Conservation (phyloP, 2,113 vertebrate genomes). For the Ancistrus triradiatus region DNA sequence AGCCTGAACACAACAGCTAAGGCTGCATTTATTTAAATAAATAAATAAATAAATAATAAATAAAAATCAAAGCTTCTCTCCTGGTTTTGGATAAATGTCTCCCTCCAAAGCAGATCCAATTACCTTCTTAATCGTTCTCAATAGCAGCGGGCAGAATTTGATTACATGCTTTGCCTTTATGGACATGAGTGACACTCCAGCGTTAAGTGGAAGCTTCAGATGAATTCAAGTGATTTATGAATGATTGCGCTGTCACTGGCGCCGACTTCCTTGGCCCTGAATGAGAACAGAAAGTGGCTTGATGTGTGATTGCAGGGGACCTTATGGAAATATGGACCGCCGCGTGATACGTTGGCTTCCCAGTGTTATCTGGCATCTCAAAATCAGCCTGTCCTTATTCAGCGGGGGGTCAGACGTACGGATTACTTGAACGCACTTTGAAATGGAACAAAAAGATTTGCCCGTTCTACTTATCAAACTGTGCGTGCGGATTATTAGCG, state of each 20-base stretch:
- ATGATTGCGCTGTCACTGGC: conserved; percentile 20
- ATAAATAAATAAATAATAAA: no score
- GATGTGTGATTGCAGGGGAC: conserved; percentile 13
- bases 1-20: no score
- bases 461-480: no score
- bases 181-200: conserved; percentile 26
- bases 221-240: conserved; percentile 32
- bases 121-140: conserved; percentile 18
- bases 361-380: neutral
- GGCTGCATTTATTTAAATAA: no score
- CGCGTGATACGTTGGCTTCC: conserved; percentile 1
- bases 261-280: neutral
- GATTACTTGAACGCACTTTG: conserved; percentile 16
- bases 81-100: no score
- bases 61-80: no score
- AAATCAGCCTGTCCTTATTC: conserved; percentile 17
- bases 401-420: conserved; percentile 15
- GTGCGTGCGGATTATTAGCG: neutral
- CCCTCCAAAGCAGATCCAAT: no score
- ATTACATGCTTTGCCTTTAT: conserved; percentile 31
- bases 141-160: neutral
- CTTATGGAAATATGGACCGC: conserved; percentile 2
- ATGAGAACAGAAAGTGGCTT: conserved; percentile 3
- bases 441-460: conserved; percentile 6
- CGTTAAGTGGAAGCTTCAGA: conserved; percentile 17